phyloP scores from a whole-genome alignment of 1,140 invertebrate genomes.

The Alviniconcha marisindica region DNA sequence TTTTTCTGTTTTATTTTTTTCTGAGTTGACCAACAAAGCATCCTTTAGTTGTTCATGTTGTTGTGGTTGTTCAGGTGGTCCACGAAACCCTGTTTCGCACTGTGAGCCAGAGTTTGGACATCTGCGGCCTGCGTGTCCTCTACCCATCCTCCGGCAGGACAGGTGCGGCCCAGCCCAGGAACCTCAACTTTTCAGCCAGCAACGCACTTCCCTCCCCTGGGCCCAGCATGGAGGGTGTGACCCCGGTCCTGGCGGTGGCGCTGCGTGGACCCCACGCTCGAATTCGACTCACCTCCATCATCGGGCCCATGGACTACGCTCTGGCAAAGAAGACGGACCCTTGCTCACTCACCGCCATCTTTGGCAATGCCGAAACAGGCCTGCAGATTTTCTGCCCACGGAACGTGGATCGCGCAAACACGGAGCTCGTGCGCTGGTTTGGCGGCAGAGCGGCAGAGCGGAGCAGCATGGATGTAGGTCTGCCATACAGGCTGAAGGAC shows the following conservation, averaged over 20 bases:
- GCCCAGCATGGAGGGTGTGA: constrained; percentile 50
- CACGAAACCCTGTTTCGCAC: neutral
- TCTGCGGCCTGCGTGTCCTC: constrained; percentile 21
- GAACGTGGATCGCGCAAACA: constrained; percentile 57
- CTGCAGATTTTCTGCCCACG: constrained; percentile 68
- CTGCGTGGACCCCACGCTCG: constrained; percentile 68
- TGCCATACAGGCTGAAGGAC: constrained; percentile 62
- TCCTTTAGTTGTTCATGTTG: too few species aligned
- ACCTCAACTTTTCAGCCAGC: neutral
- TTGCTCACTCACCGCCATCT: constrained; percentile 71
- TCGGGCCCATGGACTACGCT: constrained; percentile 70
- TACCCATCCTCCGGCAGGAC: neutral
- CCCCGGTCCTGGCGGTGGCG: constrained; percentile 69
- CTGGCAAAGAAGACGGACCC: constrained; percentile 71
- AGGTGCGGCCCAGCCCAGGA: neutral
- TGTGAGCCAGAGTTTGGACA: constrained; percentile 15
- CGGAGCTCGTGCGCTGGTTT: constrained; percentile 70
- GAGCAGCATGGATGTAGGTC: constrained; percentile 65
- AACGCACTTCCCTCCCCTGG: neutral
- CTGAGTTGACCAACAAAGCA: too few species aligned
- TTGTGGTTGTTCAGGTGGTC: too few species aligned
- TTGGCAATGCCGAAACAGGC: constrained; percentile 65
- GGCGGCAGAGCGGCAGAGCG: constrained; percentile 66
- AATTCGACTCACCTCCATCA: constrained; percentile 42
- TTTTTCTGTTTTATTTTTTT: too few species aligned